These are phyloP conservation scores for Nycteola revayana DNA, from an alignment of 2,888 invertebrate genomes.

Conservation along the genomic window DNA sequence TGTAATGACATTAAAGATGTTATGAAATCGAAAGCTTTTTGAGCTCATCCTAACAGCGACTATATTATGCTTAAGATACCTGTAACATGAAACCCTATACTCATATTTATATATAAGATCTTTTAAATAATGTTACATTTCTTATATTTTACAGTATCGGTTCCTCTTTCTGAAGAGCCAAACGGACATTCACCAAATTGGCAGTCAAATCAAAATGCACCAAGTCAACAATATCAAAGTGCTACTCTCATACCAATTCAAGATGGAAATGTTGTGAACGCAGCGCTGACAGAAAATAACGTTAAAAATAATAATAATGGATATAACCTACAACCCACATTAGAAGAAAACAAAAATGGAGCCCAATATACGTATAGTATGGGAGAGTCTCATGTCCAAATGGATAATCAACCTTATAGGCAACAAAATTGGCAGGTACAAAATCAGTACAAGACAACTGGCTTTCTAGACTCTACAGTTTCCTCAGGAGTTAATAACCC, in stretches of 20 bases:
- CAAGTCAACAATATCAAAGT: conserved; percentile 9
- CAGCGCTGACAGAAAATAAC: conserved; percentile 5
- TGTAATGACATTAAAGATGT: no score
- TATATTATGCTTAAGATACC: no score
- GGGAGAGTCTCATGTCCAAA: no score
- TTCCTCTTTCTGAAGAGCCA: conserved; percentile 21
- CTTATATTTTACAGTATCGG: conserved; percentile 29
- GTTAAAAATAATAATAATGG: conserved; percentile 4
- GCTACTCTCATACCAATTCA: conserved; percentile 20
- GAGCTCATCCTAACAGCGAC: no score
- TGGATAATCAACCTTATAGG: conserved; percentile 5
- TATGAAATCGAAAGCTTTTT: no score
- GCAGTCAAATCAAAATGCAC: conserved; percentile 12
- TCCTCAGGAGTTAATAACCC: no score
- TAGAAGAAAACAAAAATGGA: no score
- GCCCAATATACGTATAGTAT: no score
- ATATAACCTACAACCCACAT: conserved; percentile 2
- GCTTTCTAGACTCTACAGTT: no score
- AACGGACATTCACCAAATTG: conserved; percentile 15
- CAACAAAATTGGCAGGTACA: conserved; percentile 9
- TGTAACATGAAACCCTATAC: no score
- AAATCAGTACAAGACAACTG: conserved; percentile 4
- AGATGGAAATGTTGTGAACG: conserved; percentile 8
- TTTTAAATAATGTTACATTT: no score
- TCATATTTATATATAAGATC: no score